phyloP scores from a whole-genome alignment of 2,888 invertebrate genomes.

The Capitulum mitella region DNA sequence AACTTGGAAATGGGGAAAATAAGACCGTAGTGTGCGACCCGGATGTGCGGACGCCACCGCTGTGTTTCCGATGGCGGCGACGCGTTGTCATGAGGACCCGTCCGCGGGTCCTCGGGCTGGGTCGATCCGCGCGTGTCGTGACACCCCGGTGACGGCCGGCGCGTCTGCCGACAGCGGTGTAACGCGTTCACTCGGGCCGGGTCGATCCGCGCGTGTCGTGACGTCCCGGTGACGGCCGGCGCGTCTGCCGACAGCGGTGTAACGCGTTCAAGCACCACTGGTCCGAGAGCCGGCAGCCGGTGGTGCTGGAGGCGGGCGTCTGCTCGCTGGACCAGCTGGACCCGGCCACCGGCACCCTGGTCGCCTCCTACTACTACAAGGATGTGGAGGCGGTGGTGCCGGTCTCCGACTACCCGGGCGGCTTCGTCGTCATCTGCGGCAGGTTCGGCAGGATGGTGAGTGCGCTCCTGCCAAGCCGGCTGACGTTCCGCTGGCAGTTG shows the following conservation, averaged over 20 bases:
- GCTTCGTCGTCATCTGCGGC: conserved; percentile 83
- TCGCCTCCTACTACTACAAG: conserved; percentile 77
- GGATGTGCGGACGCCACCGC: no score
- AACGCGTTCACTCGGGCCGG: conserved; percentile 87
- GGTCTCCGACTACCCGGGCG: conserved; percentile 82
- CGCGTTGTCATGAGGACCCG: no score
- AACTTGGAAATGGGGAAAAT: no score
- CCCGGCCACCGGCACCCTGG: conserved; percentile 68
- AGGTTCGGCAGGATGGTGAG: conserved; percentile 64
- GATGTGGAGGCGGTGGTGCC: conserved; percentile 67
- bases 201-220: no score
- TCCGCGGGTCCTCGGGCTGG: no score
- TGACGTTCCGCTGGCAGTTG: no score
- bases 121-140: no score
- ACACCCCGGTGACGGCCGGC: no score
- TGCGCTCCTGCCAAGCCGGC: not conserved
- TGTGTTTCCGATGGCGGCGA: no score
- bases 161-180: conserved; percentile 63
- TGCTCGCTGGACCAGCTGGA: conserved; percentile 87
- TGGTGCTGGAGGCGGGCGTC: conserved; percentile 83
- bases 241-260: conserved; percentile 63
- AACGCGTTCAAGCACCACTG: conserved; percentile 93
- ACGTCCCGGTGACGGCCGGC: no score
- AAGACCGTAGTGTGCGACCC: no score
- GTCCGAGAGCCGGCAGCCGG: conserved; percentile 83